phyloP scores from a whole-genome alignment of 2,113 vertebrate genomes.

The Nycticebus coucang region DNA sequence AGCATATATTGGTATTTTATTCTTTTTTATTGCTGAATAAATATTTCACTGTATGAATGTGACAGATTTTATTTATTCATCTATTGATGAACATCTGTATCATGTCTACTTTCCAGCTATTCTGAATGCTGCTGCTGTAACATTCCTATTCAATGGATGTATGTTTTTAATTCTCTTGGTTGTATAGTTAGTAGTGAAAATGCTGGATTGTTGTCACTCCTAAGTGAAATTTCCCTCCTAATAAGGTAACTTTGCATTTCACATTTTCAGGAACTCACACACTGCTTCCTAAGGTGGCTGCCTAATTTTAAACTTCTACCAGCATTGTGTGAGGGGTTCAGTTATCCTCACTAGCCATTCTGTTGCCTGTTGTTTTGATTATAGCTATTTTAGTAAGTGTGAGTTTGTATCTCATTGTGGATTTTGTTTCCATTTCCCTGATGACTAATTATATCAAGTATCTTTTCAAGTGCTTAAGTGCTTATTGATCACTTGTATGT shows the following conservation, averaged over 20 bases:
- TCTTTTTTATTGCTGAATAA: not conserved
- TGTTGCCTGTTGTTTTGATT: not conserved
- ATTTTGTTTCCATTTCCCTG: slow-evolving; percentile 26
- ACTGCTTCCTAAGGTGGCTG: not conserved
- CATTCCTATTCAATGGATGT: not conserved
- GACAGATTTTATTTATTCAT: not conserved
- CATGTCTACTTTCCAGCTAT: not conserved
- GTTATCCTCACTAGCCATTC: not conserved
- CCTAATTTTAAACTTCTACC: not conserved
- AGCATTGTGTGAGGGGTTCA: not conserved
- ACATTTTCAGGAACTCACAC: not conserved
- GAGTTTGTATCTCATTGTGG: not conserved
- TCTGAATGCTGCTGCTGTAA: not conserved
- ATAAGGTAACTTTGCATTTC: not conserved
- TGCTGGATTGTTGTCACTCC: not conserved
- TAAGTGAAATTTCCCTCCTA: too few relatives aligned
- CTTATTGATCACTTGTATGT: not conserved
- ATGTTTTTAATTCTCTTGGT: not conserved
- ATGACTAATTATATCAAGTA: not conserved
- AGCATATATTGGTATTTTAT: not conserved
- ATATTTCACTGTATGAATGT: not conserved
- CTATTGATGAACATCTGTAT: not conserved
- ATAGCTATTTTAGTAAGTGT: not conserved
- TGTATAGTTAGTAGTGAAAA: not conserved
- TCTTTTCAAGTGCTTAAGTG: not conserved